These are phyloP conservation scores for Magallana ariakensis DNA, from an alignment of 1,140 invertebrate genomes.

Conservation along the genomic window DNA sequence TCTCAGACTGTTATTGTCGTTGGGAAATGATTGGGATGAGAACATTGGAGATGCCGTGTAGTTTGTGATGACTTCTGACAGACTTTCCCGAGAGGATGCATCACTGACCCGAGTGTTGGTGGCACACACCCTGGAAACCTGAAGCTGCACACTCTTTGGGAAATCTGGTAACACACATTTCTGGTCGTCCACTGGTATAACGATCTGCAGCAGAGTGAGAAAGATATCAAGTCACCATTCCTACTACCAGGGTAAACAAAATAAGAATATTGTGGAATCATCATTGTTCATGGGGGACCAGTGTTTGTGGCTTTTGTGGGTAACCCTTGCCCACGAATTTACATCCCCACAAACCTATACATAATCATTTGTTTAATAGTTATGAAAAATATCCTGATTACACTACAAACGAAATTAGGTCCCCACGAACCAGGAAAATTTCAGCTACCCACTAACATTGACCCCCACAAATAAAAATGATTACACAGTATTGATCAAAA, in stretches of 20 bases:
- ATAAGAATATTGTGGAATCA: too few species aligned
- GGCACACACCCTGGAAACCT: constrained; percentile 88
- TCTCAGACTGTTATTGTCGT: constrained; percentile 83
- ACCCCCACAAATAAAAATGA: too few species aligned
- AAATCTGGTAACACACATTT: constrained; percentile 87
- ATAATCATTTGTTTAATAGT: too few species aligned
- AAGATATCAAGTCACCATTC: background rate
- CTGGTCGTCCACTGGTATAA: constrained; percentile 83
- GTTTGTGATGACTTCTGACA: constrained; percentile 86
- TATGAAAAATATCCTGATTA: too few species aligned
- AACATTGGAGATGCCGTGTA: constrained; percentile 87
- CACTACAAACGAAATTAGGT: too few species aligned
- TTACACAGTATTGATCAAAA: too few species aligned
- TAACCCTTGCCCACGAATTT: too few species aligned
- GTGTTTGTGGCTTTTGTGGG: too few species aligned
- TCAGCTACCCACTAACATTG: too few species aligned
- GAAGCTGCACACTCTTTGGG: constrained; percentile 89
- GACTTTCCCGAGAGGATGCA: constrained; percentile 84
- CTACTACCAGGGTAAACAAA: background rate
- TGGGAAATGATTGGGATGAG: constrained; percentile 87
- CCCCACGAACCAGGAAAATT: too few species aligned
- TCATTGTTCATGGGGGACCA: too few species aligned
- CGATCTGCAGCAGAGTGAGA: constrained; percentile 71
- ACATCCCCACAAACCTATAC: too few species aligned
- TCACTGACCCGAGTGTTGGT: constrained; percentile 89